phyloP scores from a whole-genome alignment of 2,113 vertebrate species.

The Beaufortia kweichowensis region DNA sequence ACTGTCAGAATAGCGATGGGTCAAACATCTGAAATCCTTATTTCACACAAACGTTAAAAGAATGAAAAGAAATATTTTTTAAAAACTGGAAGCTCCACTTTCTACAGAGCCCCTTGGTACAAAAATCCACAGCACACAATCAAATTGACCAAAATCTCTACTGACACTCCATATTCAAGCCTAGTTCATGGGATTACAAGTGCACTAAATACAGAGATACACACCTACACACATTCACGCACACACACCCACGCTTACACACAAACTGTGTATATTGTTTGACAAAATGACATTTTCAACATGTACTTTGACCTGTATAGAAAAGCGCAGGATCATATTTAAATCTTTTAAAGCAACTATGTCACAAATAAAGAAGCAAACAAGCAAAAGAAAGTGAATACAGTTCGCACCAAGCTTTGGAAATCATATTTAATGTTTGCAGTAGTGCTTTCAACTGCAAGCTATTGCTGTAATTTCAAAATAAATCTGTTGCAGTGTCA shows the following conservation, averaged over 20 bases:
- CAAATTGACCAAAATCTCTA: constrained; percentile 76
- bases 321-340: constrained; percentile 55
- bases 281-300: constrained; percentile 67
- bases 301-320: constrained; percentile 66
- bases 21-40: constrained; percentile 28
- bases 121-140: constrained; percentile 78
- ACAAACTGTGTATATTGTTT: constrained; percentile 64
- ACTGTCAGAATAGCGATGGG: not conserved
- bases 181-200: constrained; percentile 79
- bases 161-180: constrained; percentile 79
- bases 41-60: constrained; percentile 44
- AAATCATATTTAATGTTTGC: constrained; percentile 67
- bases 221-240: constrained; percentile 64
- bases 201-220: constrained; percentile 76
- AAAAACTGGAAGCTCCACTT: constrained; percentile 69
- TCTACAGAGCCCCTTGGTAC: constrained; percentile 69
- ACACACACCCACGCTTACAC: constrained; percentile 55
- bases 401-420: constrained; percentile 62
- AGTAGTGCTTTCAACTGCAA: constrained; percentile 63
- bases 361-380: constrained; percentile 69
- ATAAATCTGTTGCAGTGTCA: constrained; percentile 66
- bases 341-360: constrained; percentile 71
- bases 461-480: constrained; percentile 77
- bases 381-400: constrained; percentile 59
- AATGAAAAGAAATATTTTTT: constrained; percentile 60